phyloP scores from a whole-genome alignment of 2,797 vertebrate species.

The Limosa lapponica region DNA sequence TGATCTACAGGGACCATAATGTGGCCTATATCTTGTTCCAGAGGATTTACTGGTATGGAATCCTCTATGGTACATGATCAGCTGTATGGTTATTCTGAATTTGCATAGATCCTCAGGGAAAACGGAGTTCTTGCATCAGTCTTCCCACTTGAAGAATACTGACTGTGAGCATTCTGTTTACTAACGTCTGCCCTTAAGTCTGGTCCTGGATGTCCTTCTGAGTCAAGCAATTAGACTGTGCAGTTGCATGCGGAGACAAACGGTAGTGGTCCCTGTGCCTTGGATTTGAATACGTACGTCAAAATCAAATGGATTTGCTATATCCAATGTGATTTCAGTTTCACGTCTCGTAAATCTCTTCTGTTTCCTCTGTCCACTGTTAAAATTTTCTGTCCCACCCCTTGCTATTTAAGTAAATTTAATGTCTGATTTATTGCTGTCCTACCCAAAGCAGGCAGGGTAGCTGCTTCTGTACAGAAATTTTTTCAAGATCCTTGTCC shows the following conservation, averaged over 20 bases:
- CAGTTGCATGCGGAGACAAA: not conserved
- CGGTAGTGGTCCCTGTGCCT: not conserved
- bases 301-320: not conserved
- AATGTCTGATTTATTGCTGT: not conserved
- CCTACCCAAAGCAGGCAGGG: not conserved
- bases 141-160: not conserved
- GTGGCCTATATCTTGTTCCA: not conserved
- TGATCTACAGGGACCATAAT: not conserved
- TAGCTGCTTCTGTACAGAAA: not conserved
- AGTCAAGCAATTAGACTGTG: not conserved
- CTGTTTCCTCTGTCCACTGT: fast-evolving
- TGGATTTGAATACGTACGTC: not conserved
- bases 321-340: not conserved
- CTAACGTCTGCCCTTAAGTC: not conserved
- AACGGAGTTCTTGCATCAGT: not conserved
- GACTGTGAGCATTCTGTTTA: not conserved
- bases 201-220: not conserved
- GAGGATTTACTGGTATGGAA: not conserved
- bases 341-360: not conserved
- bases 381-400: too few species aligned
- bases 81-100: not conserved
- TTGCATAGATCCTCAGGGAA: not conserved
- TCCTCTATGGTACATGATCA: too few species aligned
- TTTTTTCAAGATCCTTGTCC: not conserved
- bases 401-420: not conserved